phyloP scores from a whole-genome alignment of 2,797 vertebrate species.

The Tragelaphus eurycerus region DNA sequence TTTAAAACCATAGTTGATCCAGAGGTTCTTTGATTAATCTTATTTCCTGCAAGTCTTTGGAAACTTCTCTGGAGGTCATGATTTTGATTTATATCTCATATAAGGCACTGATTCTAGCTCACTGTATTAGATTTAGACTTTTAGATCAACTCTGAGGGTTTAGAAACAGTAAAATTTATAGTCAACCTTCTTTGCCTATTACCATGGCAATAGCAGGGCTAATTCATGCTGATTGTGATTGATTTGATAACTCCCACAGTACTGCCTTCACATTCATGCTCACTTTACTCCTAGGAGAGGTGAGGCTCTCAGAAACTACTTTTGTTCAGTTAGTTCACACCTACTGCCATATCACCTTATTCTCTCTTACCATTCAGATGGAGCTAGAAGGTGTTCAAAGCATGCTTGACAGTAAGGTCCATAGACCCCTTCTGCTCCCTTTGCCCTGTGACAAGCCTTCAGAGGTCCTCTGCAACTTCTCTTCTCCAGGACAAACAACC shows the following conservation, averaged over 20 bases:
- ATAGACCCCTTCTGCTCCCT: neutral
- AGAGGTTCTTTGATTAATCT: neutral
- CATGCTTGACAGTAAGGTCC: neutral
- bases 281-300: neutral
- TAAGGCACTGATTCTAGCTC: neutral
- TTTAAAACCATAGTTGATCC: neutral
- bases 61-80: neutral
- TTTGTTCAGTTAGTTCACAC: neutral
- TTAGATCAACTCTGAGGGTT: neutral
- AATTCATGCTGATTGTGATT: neutral
- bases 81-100: neutral
- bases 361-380: neutral
- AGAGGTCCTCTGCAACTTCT: neutral
- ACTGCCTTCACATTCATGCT: neutral
- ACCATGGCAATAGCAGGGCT: neutral
- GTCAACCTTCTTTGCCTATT: neutral
- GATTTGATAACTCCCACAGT: neutral
- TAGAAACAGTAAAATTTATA: neutral
- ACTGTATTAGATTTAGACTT: neutral
- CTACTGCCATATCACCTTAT: neutral
- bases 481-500: neutral
- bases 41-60: neutral
- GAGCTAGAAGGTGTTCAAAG: neutral
- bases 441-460: neutral
- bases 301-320: neutral